These are phyloP conservation scores for Bombylius major DNA, from an alignment of 2,888 invertebrate genomes.

Conservation along the genomic window DNA sequence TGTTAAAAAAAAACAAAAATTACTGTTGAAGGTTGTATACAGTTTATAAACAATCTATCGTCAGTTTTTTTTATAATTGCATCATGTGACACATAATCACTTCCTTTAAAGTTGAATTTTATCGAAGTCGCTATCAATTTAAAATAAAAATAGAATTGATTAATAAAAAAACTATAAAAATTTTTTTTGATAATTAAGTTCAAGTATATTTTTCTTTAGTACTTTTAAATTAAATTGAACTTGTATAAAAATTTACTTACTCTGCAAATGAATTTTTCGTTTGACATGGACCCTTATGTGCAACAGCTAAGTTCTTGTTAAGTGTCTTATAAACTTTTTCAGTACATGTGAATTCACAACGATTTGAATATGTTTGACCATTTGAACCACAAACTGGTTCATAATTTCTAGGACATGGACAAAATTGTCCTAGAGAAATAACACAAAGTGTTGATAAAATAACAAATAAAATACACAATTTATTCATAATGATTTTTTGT, in stretches of 20 bases:
- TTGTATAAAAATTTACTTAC: not conserved
- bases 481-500: too few species aligned
- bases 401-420: not conserved
- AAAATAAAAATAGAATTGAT: too few species aligned
- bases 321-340: not conserved
- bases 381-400: slow-evolving; percentile 1
- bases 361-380: not conserved
- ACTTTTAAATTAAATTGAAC: not conserved
- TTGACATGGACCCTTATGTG: not conserved
- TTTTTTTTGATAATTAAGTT: not conserved
- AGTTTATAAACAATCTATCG: too few species aligned
- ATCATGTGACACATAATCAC: not conserved
- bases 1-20: too few species aligned
- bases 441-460: too few species aligned
- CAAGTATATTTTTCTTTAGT: not conserved
- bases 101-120: not conserved
- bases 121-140: not conserved
- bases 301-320: not conserved
- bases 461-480: too few species aligned
- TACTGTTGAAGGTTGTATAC: too few species aligned
- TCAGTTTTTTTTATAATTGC: not conserved
- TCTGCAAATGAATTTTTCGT: not conserved
- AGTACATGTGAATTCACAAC: not conserved
- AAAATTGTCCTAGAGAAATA: not conserved
- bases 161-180: not conserved